Conservation (phyloP, 2,113 vertebrate genomes). For the Sarotherodon lohbergeri region DNA sequence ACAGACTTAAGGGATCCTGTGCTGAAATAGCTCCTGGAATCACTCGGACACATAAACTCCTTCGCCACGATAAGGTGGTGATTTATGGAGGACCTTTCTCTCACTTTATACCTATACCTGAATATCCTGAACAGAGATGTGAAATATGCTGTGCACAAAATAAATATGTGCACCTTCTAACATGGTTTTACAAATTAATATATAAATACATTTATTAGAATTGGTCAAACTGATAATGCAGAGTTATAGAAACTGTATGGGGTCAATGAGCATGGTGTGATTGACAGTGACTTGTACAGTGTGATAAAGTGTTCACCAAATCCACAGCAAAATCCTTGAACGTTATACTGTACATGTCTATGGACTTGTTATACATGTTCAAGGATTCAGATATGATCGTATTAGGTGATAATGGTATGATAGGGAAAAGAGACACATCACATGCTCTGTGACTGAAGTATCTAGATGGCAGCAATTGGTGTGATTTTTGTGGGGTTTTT, state of each 20-base stretch:
- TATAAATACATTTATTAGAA: constrained; percentile 18
- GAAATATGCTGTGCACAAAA: neutral
- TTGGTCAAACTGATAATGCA: constrained; percentile 43
- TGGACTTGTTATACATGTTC: neutral
- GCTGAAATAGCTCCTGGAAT: neutral
- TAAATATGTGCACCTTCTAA: neutral
- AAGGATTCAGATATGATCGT: neutral
- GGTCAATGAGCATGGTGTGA: neutral
- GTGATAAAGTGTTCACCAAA: neutral
- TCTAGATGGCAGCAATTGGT: neutral
- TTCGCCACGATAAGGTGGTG: neutral
- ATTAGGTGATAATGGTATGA: neutral
- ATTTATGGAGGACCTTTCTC: neutral
- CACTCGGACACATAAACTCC: neutral
- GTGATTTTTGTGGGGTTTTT: neutral
- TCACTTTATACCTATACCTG: neutral
- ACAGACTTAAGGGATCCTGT: neutral
- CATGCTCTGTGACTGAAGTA: neutral
- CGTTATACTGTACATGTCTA: neutral
- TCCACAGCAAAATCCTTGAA: neutral
- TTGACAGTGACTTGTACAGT: neutral
- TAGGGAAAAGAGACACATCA: neutral
- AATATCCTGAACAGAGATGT: neutral
- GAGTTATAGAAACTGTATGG: constrained; percentile 13
- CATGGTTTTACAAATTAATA: neutral